Percentiles rank a stretch among this genome's conserved stretches.
Conservation (phyloP, 1,140 invertebrate genomes). For the Thaumetopoea pityocampa region DNA sequence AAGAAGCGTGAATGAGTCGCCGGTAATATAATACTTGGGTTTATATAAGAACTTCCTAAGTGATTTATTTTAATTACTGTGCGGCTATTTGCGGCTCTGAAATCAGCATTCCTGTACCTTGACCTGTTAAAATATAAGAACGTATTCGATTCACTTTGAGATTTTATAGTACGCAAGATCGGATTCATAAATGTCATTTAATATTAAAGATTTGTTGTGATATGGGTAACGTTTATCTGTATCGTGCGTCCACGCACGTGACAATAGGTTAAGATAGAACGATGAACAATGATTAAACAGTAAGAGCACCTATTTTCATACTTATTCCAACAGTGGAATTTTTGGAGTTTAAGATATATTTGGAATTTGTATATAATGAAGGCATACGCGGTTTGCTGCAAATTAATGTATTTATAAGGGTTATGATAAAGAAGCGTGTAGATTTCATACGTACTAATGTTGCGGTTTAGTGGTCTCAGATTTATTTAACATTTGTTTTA, state of each 20-base stretch:
- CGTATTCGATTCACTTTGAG: not conserved
- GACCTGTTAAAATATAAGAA: not conserved
- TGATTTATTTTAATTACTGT: conserved; percentile 1
- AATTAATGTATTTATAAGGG: conserved; percentile 28
- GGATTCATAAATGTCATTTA: conserved; percentile 4
- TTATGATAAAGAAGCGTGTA: conserved; percentile 37
- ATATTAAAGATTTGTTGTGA: conserved; percentile 4
- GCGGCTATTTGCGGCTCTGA: conserved; percentile 1
- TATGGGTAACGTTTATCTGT: not conserved
- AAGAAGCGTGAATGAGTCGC: not conserved
- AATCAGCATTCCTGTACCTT: conserved; percentile 9
- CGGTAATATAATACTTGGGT: not conserved
- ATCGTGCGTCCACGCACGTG: conserved; percentile 1
- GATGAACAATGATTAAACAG: conserved; percentile 16
- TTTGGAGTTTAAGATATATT: conserved; percentile 25
- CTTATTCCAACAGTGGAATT: conserved; percentile 26
- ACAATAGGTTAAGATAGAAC: not conserved
- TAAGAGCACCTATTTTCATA: conserved; percentile 40
- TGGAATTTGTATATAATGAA: conserved; percentile 31
- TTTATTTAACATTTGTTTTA: too few relatives aligned
- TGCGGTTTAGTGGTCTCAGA: too few relatives aligned
- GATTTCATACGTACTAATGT: conserved; percentile 35
- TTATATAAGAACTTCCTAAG: conserved; percentile 4
- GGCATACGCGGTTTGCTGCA: too few relatives aligned
- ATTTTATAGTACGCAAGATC: not conserved